Percentiles rank a stretch among this genome's conserved stretches.
These are phyloP conservation scores for Hoplodrina blanda DNA, from an alignment of 2,888 invertebrate species.

Conservation along the genomic window DNA sequence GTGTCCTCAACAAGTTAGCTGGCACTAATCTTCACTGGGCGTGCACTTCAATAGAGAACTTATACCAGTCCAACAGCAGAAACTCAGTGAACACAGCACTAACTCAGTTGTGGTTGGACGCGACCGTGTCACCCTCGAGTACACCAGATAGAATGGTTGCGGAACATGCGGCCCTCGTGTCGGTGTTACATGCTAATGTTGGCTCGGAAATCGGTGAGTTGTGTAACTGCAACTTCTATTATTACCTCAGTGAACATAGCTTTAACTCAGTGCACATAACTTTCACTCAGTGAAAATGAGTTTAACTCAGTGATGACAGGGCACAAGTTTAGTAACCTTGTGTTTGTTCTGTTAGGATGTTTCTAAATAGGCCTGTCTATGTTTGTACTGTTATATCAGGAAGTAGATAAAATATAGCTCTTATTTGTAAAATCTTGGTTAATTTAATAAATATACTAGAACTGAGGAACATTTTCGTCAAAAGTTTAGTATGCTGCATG, in stretches of 20 bases:
- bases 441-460: too few species aligned
- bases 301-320: not conserved
- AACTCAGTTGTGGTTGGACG: conserved; percentile 92
- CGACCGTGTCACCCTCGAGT: conserved; percentile 91
- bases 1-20: conserved; percentile 95
- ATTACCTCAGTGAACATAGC: conserved; percentile 3
- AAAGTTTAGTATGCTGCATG: too few species aligned
- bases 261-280: conserved; percentile 1
- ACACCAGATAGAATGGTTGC: conserved; percentile 94
- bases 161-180: conserved; percentile 96
- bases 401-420: too few species aligned
- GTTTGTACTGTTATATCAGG: too few species aligned
- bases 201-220: conserved; percentile 96
- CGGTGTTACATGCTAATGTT: conserved; percentile 96
- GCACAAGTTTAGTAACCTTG: not conserved
- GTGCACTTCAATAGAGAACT: conserved; percentile 93
- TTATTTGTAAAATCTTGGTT: too few species aligned
- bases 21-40: conserved; percentile 97
- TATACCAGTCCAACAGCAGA: conserved; percentile 95
- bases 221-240: not conserved
- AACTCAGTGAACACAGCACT: conserved; percentile 95
- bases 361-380: too few species aligned
- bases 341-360: too few species aligned
- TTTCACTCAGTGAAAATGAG: conserved; percentile 6
- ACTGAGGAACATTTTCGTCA: too few species aligned